These are phyloP conservation scores for Seira ritae DNA, from an alignment of 2,888 invertebrate species.

Conservation along the genomic window DNA sequence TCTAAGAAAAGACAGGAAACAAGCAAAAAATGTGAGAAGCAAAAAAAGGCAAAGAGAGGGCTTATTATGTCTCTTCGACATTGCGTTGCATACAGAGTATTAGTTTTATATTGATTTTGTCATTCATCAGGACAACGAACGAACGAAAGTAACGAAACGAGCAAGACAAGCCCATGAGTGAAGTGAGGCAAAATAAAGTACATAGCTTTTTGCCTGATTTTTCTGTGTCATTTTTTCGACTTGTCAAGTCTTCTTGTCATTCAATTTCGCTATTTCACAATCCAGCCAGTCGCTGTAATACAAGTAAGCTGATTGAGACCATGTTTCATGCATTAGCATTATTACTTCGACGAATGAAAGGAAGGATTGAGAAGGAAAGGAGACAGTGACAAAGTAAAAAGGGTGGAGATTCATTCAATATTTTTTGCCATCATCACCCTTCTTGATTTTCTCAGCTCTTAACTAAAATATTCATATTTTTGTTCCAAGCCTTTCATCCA, in stretches of 20 bases:
- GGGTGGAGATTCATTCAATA: constrained; percentile 7
- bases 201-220: constrained; percentile 30
- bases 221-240: constrained; percentile 17
- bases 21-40: constrained; percentile 44
- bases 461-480: too few species aligned
- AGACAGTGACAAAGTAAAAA: constrained; percentile 12
- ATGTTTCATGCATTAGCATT: constrained; percentile 55
- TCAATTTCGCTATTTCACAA: constrained; percentile 14
- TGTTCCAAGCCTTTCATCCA: too few species aligned
- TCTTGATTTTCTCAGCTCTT: too few species aligned
- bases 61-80: too few species aligned
- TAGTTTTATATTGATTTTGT: constrained; percentile 63
- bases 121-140: constrained; percentile 57
- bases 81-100: constrained; percentile 17
- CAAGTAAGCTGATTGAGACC: constrained; percentile 42
- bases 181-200: constrained; percentile 35
- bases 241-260: neutral
- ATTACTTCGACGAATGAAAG: constrained; percentile 31
- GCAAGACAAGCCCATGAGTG: too few species aligned
- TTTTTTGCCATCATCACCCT: constrained; percentile 3
- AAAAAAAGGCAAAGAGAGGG: neutral
- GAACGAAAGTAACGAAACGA: neutral
- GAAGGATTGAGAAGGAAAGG: constrained; percentile 23
- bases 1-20: constrained; percentile 30
- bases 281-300: neutral